phyloP scores from a whole-genome alignment of 2,797 vertebrate genomes.

The Falco novaeseelandiae region DNA sequence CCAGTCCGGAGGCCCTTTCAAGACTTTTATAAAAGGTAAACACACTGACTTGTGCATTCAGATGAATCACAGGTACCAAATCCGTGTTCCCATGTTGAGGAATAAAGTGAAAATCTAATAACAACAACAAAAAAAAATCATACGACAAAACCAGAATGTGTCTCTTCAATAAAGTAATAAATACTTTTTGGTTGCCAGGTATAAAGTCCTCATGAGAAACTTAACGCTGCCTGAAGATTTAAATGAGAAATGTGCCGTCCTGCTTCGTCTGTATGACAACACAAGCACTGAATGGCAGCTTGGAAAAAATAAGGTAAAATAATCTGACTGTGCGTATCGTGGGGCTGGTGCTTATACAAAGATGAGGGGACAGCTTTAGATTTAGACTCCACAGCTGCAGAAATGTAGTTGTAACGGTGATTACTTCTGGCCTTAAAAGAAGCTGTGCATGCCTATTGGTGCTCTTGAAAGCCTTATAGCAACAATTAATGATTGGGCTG shows the following conservation, averaged over 20 bases:
- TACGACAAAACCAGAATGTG: neutral
- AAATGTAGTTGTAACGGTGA: neutral
- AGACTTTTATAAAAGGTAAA: conserved; percentile 91
- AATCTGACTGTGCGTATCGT: neutral
- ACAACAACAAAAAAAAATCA: neutral
- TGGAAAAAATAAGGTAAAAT: conserved; percentile 92
- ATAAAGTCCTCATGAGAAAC: conserved; percentile 88
- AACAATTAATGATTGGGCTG: neutral
- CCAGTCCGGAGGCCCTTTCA: conserved; percentile 89
- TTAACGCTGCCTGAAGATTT: conserved; percentile 79
- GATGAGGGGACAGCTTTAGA: neutral
- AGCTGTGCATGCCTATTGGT: neutral
- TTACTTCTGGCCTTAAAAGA: neutral
- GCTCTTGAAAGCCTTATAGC: neutral
- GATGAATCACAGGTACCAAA: neutral
- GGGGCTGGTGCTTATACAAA: neutral
- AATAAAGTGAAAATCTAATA: neutral
- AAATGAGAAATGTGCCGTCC: conserved; percentile 80
- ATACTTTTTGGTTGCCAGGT: conserved; percentile 76
- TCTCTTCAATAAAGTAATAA: neutral
- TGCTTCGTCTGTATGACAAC: conserved; percentile 86
- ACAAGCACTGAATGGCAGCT: conserved; percentile 90
- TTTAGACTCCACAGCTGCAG: neutral
- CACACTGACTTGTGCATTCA: neutral
- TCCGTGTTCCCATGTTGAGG: neutral